A percentile compares a stretch with the other conserved stretches of the same genome.
These are phyloP conservation scores for Uria lomvia DNA, from an alignment of 2,113 vertebrate genomes.

Conservation along the genomic window DNA sequence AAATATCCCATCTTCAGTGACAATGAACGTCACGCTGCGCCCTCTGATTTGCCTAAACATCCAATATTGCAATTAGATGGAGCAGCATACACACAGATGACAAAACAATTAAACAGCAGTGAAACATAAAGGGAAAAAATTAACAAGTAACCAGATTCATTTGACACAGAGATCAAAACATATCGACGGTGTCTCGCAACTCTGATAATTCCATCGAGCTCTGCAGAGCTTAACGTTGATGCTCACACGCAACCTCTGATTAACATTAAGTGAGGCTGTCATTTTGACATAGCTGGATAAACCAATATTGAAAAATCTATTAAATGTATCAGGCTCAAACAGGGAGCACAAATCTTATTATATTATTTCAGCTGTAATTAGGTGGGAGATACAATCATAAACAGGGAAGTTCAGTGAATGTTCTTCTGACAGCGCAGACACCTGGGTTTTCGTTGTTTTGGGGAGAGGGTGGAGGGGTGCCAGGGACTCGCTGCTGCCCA, in stretches of 20 bases:
- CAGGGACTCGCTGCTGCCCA: conserved; percentile 6
- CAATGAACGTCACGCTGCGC: not conserved
- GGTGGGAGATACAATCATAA: conserved; percentile 67
- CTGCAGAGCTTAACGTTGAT: conserved; percentile 50
- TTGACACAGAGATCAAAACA: conserved; percentile 75
- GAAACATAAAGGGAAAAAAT: conserved; percentile 61
- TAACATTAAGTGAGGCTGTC: conserved; percentile 74
- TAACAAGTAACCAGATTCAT: conserved; percentile 57
- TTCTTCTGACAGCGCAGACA: not conserved
- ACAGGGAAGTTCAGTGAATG: not conserved
- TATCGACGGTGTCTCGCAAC: conserved; percentile 64
- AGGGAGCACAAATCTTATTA: conserved; percentile 62
- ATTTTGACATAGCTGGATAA: conserved; percentile 71
- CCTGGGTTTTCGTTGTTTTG: not conserved
- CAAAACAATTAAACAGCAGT: conserved; percentile 57
- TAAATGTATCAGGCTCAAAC: conserved; percentile 69
- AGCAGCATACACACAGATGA: not conserved
- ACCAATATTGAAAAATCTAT: conserved; percentile 76
- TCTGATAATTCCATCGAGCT: conserved; percentile 68
- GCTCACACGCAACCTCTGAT: conserved; percentile 64
- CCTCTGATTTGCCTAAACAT: conserved; percentile 30
- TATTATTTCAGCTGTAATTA: conserved; percentile 75
- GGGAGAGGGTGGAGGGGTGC: conserved; percentile 18
- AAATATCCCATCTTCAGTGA: not conserved
- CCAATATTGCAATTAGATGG: not conserved